Base-by-base conservation (phyloP, 1,140 invertebrate genomes). In the Uloborus diversus region DNA sequence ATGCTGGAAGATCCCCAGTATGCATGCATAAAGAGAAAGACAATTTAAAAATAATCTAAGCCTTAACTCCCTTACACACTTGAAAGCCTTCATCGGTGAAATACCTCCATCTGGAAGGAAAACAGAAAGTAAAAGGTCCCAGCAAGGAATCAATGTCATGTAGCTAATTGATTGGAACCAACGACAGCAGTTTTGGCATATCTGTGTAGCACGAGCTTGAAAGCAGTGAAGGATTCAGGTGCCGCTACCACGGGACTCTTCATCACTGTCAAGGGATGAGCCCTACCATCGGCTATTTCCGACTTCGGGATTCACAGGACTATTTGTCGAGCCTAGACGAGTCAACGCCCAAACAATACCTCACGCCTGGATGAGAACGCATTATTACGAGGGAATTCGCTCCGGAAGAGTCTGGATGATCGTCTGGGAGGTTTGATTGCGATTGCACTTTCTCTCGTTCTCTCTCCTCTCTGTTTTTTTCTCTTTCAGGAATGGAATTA, bases 241-340 rank as follows among this genome's bases (percentile, higher is more conserved):
- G 49, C 13, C 20, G 49, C 49, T 53, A 20, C 20, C n/a, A 65
- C 23, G 37, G 35, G 35, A 27, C 47, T 20, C 25, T 65, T 65
- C 35, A 65, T 65, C 62, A 37, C 11, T 65, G 62, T 65, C 62
- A 65, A n/a, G n/a, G 35, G 1, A 7, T 9, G 20, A 23, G 62
- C 37, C 27, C n/a, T n/a, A 35, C 30, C 59, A 23, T 11, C 7
- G 28, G 33, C 25, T 65, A 47, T 65, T 65, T 65, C 62, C 33
- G 62, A 65, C 35, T 13, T 17, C 14, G 20, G 20, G 25, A 65
- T 13, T n/a, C 23, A 65, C 20, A 42, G 33, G 33, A 1, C 33
- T 35, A 37, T 65, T 65, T 65, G 23, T 42, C 62, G 62, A 37
- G 61, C n/a, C n/a, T n/a, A 64, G 61, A 64, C 61, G 27, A 64